These are phyloP conservation scores for Myotis yumanensis DNA, from an alignment of 2,113 vertebrate genomes.

Conservation along the genomic window DNA sequence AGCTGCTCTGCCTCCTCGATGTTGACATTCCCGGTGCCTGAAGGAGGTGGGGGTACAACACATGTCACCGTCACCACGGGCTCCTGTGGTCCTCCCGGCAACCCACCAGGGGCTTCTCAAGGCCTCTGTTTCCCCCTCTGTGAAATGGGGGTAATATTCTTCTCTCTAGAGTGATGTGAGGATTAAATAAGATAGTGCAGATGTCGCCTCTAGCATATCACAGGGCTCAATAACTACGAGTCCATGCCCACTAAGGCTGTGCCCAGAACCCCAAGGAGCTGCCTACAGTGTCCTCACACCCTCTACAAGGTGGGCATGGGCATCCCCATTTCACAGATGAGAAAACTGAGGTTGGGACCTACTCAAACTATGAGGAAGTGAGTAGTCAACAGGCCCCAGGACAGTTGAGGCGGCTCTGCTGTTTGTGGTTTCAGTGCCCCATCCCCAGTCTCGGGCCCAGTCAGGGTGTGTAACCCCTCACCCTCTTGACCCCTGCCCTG, in stretches of 20 bases:
- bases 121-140: background rate
- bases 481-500: background rate
- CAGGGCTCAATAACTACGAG: background rate
- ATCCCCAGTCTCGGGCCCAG: background rate
- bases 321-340: background rate
- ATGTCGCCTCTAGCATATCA: background rate
- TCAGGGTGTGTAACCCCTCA: background rate
- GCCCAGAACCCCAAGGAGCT: background rate
- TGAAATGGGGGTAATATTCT: background rate
- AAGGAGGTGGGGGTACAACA: background rate
- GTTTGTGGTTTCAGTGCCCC: background rate
- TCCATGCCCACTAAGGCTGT: background rate
- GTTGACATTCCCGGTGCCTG: slow-evolving; percentile 97
- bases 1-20: slow-evolving; percentile 94
- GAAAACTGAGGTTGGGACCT: background rate
- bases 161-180: background rate
- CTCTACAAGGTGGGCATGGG: background rate
- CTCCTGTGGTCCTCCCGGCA: background rate
- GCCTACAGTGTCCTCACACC: background rate
- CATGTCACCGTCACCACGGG: background rate
- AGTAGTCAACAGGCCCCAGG: background rate
- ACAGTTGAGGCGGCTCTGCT: fast-evolving
- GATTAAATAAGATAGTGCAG: background rate
- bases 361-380: background rate
- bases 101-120: background rate